Conservation (phyloP, 1,140 invertebrate species). For the Dreissena polymorpha region DNA sequence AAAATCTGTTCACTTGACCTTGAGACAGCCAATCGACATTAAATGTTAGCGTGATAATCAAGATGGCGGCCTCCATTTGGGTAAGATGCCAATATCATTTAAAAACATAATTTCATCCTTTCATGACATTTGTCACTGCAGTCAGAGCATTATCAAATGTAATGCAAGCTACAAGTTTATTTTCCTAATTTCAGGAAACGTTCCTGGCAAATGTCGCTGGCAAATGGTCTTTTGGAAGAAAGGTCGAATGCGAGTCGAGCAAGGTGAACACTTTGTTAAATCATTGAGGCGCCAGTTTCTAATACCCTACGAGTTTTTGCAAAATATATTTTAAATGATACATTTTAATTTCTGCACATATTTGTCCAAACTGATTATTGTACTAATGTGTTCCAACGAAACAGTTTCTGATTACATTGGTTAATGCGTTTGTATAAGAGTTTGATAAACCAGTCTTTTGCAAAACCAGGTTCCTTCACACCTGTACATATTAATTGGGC, state of each 20-base stretch:
- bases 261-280: constrained; percentile 60
- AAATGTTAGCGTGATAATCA: constrained; percentile 14
- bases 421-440: background rate
- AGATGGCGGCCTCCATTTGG: constrained; percentile 54
- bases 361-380: background rate
- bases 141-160: background rate
- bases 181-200: constrained; percentile 58
- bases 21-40: background rate
- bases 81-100: constrained; percentile 17
- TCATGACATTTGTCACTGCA: background rate
- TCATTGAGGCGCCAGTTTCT: background rate
- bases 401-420: background rate
- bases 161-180: background rate
- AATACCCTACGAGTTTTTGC: background rate
- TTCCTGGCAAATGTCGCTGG: constrained; percentile 68
- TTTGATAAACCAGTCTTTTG: too few species aligned
- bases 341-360: background rate
- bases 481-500: too few species aligned
- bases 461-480: too few species aligned
- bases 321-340: background rate
- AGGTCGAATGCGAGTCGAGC: constrained; percentile 67
- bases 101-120: background rate
- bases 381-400: background rate
- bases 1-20: background rate
- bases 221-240: constrained; percentile 71